These are phyloP conservation scores for Heliconius charithonia DNA, from an alignment of 2,888 invertebrate genomes.

Conservation along the genomic window DNA sequence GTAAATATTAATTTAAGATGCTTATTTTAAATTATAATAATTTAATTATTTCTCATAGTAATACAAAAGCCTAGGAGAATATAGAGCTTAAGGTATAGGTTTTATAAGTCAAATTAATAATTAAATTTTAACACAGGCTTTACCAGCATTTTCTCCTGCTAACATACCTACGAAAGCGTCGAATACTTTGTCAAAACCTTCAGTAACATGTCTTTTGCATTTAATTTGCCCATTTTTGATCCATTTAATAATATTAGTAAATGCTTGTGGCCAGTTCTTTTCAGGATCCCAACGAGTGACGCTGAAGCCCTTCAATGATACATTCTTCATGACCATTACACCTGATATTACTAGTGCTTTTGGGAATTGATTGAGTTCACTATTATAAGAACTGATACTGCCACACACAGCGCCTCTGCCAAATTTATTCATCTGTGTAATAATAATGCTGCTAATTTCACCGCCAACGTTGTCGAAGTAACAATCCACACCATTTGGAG, in stretches of 20 bases:
- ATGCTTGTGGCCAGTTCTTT: conserved; percentile 80
- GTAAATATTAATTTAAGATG: conserved; percentile 52
- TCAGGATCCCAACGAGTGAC: conserved; percentile 66
- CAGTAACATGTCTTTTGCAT: conserved; percentile 83
- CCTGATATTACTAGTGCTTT: conserved; percentile 70
- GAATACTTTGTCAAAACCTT: conserved; percentile 86
- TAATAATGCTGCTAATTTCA: conserved; percentile 83
- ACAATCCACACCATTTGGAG: conserved; percentile 88
- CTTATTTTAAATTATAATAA: neutral
- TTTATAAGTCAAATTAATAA: neutral
- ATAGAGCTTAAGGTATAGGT: neutral
- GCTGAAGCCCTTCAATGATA: conserved; percentile 84
- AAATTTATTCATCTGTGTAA: conserved; percentile 83
- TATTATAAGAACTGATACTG: conserved; percentile 82
- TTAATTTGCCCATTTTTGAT: conserved; percentile 85
- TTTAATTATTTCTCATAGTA: neutral
- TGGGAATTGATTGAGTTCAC: conserved; percentile 63
- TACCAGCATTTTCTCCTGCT: conserved; percentile 77
- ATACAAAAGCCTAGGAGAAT: neutral
- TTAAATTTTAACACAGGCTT: conserved; percentile 84
- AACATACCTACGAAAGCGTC: conserved; percentile 84
- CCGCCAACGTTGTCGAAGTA: conserved; percentile 91
- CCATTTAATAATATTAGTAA: conserved; percentile 81
- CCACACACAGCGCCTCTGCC: conserved; percentile 87
- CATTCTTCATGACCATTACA: conserved; percentile 75